Base-by-base conservation (phyloP, 1,140 invertebrate species). In the Trichoplusia ni region DNA sequence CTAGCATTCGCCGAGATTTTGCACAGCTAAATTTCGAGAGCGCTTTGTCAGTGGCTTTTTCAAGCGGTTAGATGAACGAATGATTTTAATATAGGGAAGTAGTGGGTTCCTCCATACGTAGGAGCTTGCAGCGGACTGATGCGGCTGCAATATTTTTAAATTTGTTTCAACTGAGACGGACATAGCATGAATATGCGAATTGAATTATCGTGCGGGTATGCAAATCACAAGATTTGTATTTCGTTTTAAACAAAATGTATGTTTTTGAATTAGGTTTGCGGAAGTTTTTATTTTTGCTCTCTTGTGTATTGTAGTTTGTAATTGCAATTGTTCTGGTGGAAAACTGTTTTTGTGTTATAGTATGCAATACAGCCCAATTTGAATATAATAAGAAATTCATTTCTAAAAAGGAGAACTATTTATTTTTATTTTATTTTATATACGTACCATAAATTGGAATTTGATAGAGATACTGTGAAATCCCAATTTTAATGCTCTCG, bases 61-160 rank as follows among this genome's bases (percentile, higher is more conserved):
- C 2, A 11, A 2, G n/a, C 23, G 25, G 25, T 51, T 49, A 19
- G n/a, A n/a, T n/a, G n/a, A n/a, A 31, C 35, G 58, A 59, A 42
- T 53, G 53, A 44, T 62, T 70, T 66, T 65, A 70, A 70, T 70
- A 70, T 66, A 53, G 49, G 38, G 40, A 64, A 65, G 63, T 59
- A 62, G 51, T 37, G 21, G 25, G 31, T 31, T 25, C 31, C 29
- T 31, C 38, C 40, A 46, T 42, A 29, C 23, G 35, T 4, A 21
- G 9, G 31, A 16, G 8, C n/a, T n/a, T n/a, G n/a, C 8, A n/a
- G 9, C n/a, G 16, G 58, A 6, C 38, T 23, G 19, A 11, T 37
- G 21, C 31, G 59, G n/a, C n/a, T n/a, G n/a, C 59, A 61, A 61
- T 49, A 61, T 49, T 61, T 61, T 38, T 38, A 61, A 49, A 61